phyloP scores from a whole-genome alignment of 2,797 vertebrate species.

The Gymnoscopelus braueri region DNA sequence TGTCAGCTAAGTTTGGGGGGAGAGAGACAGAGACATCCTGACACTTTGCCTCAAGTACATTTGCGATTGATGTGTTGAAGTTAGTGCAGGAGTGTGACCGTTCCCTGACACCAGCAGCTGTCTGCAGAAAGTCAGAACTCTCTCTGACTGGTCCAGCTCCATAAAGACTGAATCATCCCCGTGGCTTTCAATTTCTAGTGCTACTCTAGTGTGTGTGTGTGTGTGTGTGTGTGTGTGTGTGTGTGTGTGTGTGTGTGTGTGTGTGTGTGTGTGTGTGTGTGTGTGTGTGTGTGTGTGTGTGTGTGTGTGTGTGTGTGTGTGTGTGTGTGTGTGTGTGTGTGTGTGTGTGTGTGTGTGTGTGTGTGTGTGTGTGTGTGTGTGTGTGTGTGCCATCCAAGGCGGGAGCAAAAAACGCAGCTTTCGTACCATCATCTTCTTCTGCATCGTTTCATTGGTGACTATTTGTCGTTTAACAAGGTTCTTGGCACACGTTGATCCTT shows the following conservation, averaged over 20 bases:
- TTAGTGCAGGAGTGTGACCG: constrained; percentile 56
- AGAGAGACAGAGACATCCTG: constrained; percentile 29
- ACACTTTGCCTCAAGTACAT: constrained; percentile 41
- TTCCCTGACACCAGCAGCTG: constrained; percentile 68
- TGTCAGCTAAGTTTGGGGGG: too few species aligned
- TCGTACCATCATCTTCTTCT: constrained; percentile 42
- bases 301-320: constrained; percentile 58
- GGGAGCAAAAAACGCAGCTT: constrained; percentile 47
- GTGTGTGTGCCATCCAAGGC: constrained; percentile 48
- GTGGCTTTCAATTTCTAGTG: constrained; percentile 43
- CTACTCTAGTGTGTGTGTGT: constrained; percentile 54
- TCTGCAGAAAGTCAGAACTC: constrained; percentile 52
- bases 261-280: constrained; percentile 50
- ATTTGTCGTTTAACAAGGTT: constrained; percentile 48
- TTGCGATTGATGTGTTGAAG: constrained; percentile 55
- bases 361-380: constrained; percentile 57
- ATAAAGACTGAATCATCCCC: constrained; percentile 65
- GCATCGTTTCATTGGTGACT: constrained; percentile 48
- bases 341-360: constrained; percentile 55
- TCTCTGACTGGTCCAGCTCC: constrained; percentile 35
- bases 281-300: constrained; percentile 60
- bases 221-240: constrained; percentile 53
- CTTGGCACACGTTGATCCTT: constrained; percentile 14
- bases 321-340: constrained; percentile 19
- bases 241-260: constrained; percentile 57